These are phyloP conservation scores for Eleginops maclovinus DNA, from an alignment of 2,113 vertebrate genomes.

Conservation along the genomic window DNA sequence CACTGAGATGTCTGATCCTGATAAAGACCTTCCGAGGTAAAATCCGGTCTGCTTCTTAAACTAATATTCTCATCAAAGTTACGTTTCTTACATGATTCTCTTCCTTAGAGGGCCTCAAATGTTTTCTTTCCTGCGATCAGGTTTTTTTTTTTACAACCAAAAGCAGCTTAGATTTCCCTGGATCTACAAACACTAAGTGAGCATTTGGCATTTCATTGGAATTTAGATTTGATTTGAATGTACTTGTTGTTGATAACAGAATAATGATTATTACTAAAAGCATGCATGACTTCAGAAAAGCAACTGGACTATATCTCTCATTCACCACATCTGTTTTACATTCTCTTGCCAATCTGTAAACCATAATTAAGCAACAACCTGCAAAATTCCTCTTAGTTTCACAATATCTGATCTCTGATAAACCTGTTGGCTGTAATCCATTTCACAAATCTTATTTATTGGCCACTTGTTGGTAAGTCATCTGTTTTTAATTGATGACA, in stretches of 20 bases:
- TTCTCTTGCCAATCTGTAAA: background rate
- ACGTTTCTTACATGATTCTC: too few relatives aligned
- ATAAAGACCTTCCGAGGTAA: too few relatives aligned
- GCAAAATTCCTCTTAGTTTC: background rate
- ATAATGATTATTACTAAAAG: background rate
- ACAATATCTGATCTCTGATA: background rate
- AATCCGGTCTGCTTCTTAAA: too few relatives aligned
- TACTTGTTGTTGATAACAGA: slow-evolving; percentile 2
- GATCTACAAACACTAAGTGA: background rate
- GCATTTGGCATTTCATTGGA: background rate
- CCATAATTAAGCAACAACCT: background rate
- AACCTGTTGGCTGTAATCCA: background rate
- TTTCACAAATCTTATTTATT: background rate
- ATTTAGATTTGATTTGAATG: background rate
- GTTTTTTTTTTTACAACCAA: background rate
- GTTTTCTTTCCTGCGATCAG: background rate
- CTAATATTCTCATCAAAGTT: too few relatives aligned
- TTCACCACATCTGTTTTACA: background rate
- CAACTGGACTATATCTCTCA: background rate
- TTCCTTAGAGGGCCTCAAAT: background rate
- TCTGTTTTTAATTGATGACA: background rate
- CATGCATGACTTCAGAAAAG: background rate
- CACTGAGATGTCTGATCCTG: too few relatives aligned
- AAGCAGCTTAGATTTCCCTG: slow-evolving; percentile 1
- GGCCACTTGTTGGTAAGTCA: too few relatives aligned